Evolutionary conservation across 2,113 vertebrate species (phyloP), one percentile per base, ranked within the genome.

Genomic region (Cheilinus undulatus): DNA sequence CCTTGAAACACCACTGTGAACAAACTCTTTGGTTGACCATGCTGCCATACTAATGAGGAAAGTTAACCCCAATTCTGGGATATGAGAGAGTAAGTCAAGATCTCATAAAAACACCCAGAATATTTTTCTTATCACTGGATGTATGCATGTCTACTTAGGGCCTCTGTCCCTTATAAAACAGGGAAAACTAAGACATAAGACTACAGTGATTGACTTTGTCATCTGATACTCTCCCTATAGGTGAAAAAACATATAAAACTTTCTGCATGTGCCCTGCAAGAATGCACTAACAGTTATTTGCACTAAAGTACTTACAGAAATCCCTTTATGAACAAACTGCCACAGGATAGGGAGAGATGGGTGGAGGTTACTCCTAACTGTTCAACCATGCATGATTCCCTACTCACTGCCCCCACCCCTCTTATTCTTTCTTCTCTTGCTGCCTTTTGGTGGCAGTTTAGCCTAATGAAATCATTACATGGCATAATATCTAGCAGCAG

Each of bases 381-480:
- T 30, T 50, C 48, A 73, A 63, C 36, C 72, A 69, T 69, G 49
- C 69, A 71, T 60, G 54, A 71, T 54, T 56, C 46, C 34, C 36
- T 49, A 28, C 15, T 56, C 10, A 38, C 12, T 1, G 5, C 56
- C 28, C 5, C 59, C 60, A 17, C 45, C 20, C 8, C 30, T 34
- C 45, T 28, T 54, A 36, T 32, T 60, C 22, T 40, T 13, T 52
- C 48, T 38, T 69, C 50, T 48, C 42, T 58, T 19, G 26, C 43
- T 15, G 23, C n/a, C 28, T 53, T 73, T 48, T 64, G 62, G 58
- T 60, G 62, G 53, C 45, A 50, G 73, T 49, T 20, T 1, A 28
- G 83, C 53, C 53, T 46, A 56, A 57, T 62, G 20, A 80, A 80
- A 57, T 69, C 66, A 60, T 74, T 64, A 54, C 40, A 54, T 49